Evolutionary conservation across 2,797 vertebrate species (phyloP).

Genomic region (Leptoclinus maculatus): DNA sequence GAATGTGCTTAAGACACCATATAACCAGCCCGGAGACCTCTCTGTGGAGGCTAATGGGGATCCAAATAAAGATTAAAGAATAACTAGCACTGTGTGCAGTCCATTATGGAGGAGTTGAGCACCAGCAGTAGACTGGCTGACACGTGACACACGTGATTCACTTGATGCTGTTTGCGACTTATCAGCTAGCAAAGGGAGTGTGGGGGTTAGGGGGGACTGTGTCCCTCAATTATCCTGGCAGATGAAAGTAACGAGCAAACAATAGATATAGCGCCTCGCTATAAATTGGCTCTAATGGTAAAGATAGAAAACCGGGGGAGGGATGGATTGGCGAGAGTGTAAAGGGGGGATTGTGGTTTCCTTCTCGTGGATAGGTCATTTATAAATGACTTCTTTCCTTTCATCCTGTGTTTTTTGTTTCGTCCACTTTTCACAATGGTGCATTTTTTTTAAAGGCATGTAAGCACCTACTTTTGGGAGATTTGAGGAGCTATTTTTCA

Average conservation of each 20-base stretch:
- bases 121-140: constrained; percentile 40
- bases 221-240: constrained; percentile 76
- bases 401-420: constrained; percentile 46
- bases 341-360: constrained; percentile 33
- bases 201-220: constrained; percentile 68
- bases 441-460: constrained; percentile 30
- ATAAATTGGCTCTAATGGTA: constrained; percentile 78
- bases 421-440: constrained; percentile 20
- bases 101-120: constrained; percentile 49
- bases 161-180: constrained; percentile 70
- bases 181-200: constrained; percentile 50
- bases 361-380: constrained; percentile 51
- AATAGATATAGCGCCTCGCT: constrained; percentile 68
- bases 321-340: constrained; percentile 29
- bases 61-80: not conserved
- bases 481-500: constrained; percentile 34
- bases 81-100: constrained; percentile 39
- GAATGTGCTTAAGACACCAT: constrained; percentile 59
- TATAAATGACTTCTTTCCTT: constrained; percentile 53
- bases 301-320: constrained; percentile 44
- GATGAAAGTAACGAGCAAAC: constrained; percentile 75
- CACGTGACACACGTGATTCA: constrained; percentile 59
- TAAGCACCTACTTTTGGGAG: constrained; percentile 17
- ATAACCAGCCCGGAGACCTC: constrained; percentile 16
- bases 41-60: constrained; percentile 1